Base-by-base conservation (phyloP, 2,797 vertebrate genomes). In the Cirrhinus mrigala region DNA sequence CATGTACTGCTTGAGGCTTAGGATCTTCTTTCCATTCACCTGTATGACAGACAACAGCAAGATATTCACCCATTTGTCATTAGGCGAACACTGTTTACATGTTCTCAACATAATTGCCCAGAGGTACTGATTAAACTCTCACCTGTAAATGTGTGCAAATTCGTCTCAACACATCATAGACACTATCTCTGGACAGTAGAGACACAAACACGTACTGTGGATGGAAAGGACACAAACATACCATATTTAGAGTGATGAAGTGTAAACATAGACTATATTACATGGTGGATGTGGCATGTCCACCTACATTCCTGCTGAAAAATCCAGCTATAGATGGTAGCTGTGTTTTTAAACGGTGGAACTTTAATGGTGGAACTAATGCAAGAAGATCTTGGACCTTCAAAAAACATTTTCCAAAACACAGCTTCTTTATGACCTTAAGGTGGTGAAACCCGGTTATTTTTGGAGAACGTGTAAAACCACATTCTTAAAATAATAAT, bases 131-230 rank as follows among this genome's bases (percentile, higher is more conserved):
- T 20, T 56, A 16, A 52, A 81, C 3, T 92, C 94, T 83, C 89
- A 37, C 98, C 97, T 99, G 97, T 14, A 99, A 93, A 90, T 99
- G 97, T 0, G 97, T 98, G 93, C 98, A 99, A 92, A 99, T 97
- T 90, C 97, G 95, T 81, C 96, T 96, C 68, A 99, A 94, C 85
- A 97, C 95, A 0, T 99, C 97, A 4, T 98, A 99, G 0, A 98
- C 97, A 0, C 97, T 98, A 94, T 99, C 98, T 68, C 97, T 96
- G 86, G 98, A 99, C 76, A 99, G 95, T 89, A 99, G 94, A 24
- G 98, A 99, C 69, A 99, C 98, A 0, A 99, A 99, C 50, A 99
- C 94, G 86, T 98, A 98, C 98, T 99, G 94, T 68, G 78, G 90
- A 86, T 64, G 54, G 56, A 84, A 86, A 80, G 87, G 60, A 85